Evolutionary conservation across 1,140 invertebrate species (phyloP).

Genomic region (Littorina saxatilis): DNA sequence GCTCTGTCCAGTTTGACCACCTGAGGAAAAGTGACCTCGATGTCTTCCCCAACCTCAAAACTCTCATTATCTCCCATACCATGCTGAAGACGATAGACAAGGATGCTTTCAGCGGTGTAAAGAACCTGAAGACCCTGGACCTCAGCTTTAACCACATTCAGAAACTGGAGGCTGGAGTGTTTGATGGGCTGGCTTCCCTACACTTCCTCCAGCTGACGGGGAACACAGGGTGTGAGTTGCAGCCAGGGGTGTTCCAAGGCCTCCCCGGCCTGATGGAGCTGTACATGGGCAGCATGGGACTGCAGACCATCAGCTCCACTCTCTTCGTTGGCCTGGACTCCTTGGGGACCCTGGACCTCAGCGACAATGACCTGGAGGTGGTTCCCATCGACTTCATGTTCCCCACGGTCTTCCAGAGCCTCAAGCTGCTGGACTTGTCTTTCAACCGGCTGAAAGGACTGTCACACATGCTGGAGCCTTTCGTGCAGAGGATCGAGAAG

Average conservation of each 20-base stretch:
- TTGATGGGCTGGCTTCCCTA: slow-evolving; percentile 30
- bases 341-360: slow-evolving; percentile 33
- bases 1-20: not conserved
- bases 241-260: slow-evolving; percentile 26
- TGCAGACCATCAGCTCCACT: slow-evolving; percentile 11
- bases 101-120: slow-evolving; percentile 41
- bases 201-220: slow-evolving; percentile 26
- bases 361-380: slow-evolving; percentile 30
- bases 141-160: slow-evolving; percentile 29
- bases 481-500: slow-evolving; percentile 18
- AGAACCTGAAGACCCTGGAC: slow-evolving; percentile 27
- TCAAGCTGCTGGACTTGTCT: slow-evolving; percentile 35
- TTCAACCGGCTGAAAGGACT: slow-evolving; percentile 37
- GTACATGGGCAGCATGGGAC: slow-evolving; percentile 40
- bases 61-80: slow-evolving; percentile 32
- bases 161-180: slow-evolving; percentile 23
- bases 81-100: slow-evolving; percentile 20
- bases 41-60: not conserved
- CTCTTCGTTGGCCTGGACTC: slow-evolving; percentile 33
- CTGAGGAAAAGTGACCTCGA: slow-evolving; percentile 14
- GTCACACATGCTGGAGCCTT: slow-evolving; percentile 12
- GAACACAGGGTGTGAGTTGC: slow-evolving; percentile 23
- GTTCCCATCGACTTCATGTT: slow-evolving; percentile 21
- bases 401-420: slow-evolving; percentile 4
- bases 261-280: slow-evolving; percentile 31